Evolutionary conservation across 2,888 invertebrate species (phyloP), one percentile per base, ranked within the genome.

Genomic region (Latheticus oryzae): DNA sequence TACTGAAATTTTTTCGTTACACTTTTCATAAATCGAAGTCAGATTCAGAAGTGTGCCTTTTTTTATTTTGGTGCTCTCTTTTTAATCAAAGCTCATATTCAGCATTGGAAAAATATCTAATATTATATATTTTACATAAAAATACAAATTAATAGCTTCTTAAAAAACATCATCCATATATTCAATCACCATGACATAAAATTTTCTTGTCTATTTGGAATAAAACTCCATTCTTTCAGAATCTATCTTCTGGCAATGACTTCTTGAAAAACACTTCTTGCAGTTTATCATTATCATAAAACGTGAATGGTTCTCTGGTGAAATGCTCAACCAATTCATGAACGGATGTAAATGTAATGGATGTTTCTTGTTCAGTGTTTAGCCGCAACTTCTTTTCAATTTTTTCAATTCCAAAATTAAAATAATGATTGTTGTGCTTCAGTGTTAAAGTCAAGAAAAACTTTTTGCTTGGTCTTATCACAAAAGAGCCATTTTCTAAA

Each of bases 321-420:
- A 66, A 71, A 52, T 69, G 37, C 7, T 62, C 53, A 1, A 66
- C 56, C 30, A 71, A 66, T 3, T 59, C 62, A 1, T 47, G 42
- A n/a, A 71, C 43, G 1, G 54, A 61, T 5, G 24, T 19, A 55
- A 71, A 71, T 55, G 67, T 67, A 1, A 61, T 62, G 1, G 63
- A 48, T 3, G 37, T 58, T 3, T 51, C 52, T 5, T 33, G 51
- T 12, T 60, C 62, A 7, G 67, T 51, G 8, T 58, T 48, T 11
- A 63, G 47, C 3, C 58, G 60, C 15, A 69, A 60, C 43, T 43
- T 65, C 11, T 63, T 62, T 8, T 50, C 50, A 11, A n/a, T 4
- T 28, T 54, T 58, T 11, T 62, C 60, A 8, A 70, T 66, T 5
- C 70, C 69, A 3, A 71, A 50, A 47, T 70, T 66, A 40, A 64